Conservation (phyloP, 2,797 vertebrate genomes). For the Vipera ursinii region DNA sequence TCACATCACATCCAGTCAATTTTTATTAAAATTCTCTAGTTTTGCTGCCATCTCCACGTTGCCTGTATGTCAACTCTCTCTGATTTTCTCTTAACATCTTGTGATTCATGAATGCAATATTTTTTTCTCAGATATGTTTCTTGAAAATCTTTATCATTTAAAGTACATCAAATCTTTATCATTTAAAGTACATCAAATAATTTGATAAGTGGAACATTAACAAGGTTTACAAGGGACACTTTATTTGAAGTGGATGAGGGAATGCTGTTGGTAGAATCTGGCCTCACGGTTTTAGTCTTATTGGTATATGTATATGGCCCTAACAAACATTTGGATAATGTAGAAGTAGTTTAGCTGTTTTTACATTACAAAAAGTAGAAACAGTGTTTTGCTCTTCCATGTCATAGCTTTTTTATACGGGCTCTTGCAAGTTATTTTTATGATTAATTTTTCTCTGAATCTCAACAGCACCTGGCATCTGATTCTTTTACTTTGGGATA, state of each 20-base stretch:
- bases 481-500: background rate
- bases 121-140: background rate
- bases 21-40: background rate
- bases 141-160: background rate
- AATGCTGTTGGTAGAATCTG: background rate
- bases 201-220: background rate
- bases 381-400: background rate
- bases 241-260: background rate
- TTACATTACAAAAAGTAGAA: background rate
- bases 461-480: background rate
- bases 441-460: background rate
- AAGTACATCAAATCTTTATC: background rate
- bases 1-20: background rate
- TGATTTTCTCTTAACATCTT: background rate
- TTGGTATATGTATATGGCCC: background rate
- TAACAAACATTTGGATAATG: background rate
- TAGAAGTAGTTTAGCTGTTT: background rate
- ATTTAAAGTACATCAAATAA: background rate
- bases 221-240: background rate
- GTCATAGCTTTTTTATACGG: background rate
- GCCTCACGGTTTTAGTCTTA: background rate
- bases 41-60: background rate
- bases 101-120: background rate
- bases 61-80: background rate
- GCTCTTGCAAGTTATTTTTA: background rate